phyloP scores from a whole-genome alignment of 2,888 invertebrate species.

The Eulithis testata region DNA sequence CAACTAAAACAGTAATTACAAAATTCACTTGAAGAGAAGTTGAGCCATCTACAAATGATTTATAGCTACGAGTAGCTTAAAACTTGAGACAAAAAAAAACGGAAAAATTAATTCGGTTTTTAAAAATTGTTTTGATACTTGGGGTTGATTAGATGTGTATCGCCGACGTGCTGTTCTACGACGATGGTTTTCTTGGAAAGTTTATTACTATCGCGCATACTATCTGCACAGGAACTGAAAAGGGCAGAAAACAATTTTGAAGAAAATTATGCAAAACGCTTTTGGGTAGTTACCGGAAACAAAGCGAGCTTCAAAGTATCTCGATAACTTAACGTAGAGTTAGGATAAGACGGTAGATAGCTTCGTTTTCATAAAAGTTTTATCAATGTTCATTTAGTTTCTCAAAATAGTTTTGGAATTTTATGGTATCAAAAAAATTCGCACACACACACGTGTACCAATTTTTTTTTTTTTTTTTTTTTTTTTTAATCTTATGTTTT shows the following conservation, averaged over 20 bases:
- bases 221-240: conserved; percentile 21
- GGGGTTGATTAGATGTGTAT: background rate
- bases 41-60: too few species aligned
- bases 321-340: conserved; percentile 20
- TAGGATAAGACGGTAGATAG: conserved; percentile 4
- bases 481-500: too few species aligned
- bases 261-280: conserved; percentile 27
- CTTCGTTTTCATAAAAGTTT: conserved; percentile 11
- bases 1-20: too few species aligned
- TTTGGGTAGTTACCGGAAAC: conserved; percentile 25
- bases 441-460: too few species aligned
- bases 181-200: conserved; percentile 8
- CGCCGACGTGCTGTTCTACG: background rate
- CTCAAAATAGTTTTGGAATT: background rate
- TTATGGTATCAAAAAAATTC: too few species aligned
- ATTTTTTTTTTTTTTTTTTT: too few species aligned
- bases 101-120: too few species aligned
- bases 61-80: too few species aligned
- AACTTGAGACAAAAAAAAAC: too few species aligned
- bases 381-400: conserved; percentile 1
- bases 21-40: too few species aligned
- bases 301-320: conserved; percentile 24
- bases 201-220: conserved; percentile 15
- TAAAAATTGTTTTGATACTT: background rate
- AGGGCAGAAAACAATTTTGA: conserved; percentile 20